phyloP scores from a whole-genome alignment of 2,797 vertebrate species.

The Xiphophorus birchmanni region DNA sequence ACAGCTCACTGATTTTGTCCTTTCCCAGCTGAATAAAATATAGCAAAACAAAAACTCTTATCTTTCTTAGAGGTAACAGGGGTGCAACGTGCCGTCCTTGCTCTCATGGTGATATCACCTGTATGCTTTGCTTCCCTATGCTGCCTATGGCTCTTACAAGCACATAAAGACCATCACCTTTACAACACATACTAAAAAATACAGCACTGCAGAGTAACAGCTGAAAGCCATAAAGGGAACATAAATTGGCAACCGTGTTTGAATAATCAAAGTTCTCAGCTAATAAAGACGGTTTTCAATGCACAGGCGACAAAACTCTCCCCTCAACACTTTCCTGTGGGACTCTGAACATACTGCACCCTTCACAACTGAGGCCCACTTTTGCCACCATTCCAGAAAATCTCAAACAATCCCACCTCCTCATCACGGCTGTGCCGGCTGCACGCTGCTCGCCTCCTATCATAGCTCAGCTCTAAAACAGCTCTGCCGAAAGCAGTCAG shows the following conservation, averaged over 20 bases:
- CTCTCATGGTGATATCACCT: conserved; percentile 6
- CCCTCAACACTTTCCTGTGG: conserved; percentile 37
- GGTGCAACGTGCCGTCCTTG: conserved; percentile 1
- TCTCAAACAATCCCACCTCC: conserved; percentile 42
- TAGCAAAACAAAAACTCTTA: conserved; percentile 37
- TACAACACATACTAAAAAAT: conserved; percentile 9
- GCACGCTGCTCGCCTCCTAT: conserved; percentile 43
- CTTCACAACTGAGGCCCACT: conserved; percentile 31
- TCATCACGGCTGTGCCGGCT: conserved; percentile 27
- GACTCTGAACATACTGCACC: conserved; percentile 32
- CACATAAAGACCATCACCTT: conserved; percentile 5
- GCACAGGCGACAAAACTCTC: conserved; percentile 30
- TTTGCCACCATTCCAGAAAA: conserved; percentile 45
- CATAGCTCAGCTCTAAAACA: conserved; percentile 46
- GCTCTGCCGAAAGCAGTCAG: conserved; percentile 46
- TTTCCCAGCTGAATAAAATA: conserved; percentile 17
- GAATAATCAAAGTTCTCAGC: conserved; percentile 8
- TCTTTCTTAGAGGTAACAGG: neutral
- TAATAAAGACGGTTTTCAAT: conserved; percentile 22
- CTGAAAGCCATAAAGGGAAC: neutral
- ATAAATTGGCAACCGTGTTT: conserved; percentile 2
- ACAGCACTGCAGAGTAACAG: conserved; percentile 2
- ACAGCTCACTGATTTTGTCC: conserved; percentile 22
- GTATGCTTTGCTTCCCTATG: neutral
- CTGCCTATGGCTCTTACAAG: neutral